A percentile compares a stretch with the other conserved stretches of the same genome.
Evolutionary conservation across 2,888 invertebrate species (phyloP).

Genomic region (Adelognathus sp.): DNA sequence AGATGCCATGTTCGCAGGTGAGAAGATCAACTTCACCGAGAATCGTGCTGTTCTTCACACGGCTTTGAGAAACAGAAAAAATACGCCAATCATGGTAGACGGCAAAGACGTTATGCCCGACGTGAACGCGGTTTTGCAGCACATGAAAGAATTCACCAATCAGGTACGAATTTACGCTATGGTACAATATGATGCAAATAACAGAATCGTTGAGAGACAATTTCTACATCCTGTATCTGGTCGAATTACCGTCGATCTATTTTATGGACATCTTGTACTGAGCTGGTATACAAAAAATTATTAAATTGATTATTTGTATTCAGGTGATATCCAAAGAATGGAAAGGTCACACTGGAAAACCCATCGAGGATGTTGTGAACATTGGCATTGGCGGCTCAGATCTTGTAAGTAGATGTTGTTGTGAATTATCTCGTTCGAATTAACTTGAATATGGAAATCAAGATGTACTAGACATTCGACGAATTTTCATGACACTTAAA

Average conservation of each 20-base stretch:
- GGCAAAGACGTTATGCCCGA: slow-evolving; percentile 96
- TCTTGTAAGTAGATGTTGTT: slow-evolving; percentile 84
- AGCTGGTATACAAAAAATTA: slow-evolving; percentile 2
- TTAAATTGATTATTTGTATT: background rate
- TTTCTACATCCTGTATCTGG: too few relatives aligned
- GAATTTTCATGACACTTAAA: too few relatives aligned
- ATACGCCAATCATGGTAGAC: slow-evolving; percentile 90
- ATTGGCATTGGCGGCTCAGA: slow-evolving; percentile 99
- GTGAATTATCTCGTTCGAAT: background rate
- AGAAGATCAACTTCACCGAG: slow-evolving; percentile 99
- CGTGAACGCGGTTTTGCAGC: slow-evolving; percentile 93
- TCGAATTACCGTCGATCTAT: background rate
- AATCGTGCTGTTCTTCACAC: slow-evolving; percentile 97
- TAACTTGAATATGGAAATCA: too few relatives aligned
- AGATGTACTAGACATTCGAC: too few relatives aligned
- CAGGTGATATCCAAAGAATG: slow-evolving; percentile 77
- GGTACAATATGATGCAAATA: background rate
- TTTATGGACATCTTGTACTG: slow-evolving; percentile 1
- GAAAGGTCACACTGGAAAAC: slow-evolving; percentile 89
- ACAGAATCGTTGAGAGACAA: too few relatives aligned
- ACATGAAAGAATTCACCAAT: slow-evolving; percentile 96
- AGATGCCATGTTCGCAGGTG: slow-evolving; percentile 95
- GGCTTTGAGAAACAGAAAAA: slow-evolving; percentile 94
- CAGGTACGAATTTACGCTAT: slow-evolving; percentile 85
- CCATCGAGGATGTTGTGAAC: slow-evolving; percentile 98